Evolutionary conservation across 2,888 invertebrate genomes (phyloP).

Genomic region (Biston betularia): DNA sequence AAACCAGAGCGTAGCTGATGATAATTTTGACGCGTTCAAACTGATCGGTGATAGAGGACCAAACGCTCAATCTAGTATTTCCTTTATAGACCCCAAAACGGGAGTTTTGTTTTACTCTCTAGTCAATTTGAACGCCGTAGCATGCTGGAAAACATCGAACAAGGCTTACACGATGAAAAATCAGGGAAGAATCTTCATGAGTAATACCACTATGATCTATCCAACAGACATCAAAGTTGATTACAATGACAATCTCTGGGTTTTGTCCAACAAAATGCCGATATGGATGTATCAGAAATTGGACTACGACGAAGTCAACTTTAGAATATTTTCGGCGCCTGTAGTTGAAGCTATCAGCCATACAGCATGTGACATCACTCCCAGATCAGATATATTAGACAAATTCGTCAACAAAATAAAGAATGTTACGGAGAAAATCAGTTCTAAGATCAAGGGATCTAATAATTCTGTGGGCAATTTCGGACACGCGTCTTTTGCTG

Average conservation of each 20-base stretch:
- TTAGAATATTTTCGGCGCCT: constrained; percentile 89
- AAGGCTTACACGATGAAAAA: constrained; percentile 89
- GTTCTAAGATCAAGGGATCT: constrained; percentile 36
- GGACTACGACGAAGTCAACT: constrained; percentile 88
- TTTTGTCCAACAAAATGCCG: constrained; percentile 90
- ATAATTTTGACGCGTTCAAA: constrained; percentile 88
- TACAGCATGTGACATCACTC: constrained; percentile 89
- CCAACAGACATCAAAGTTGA: constrained; percentile 93
- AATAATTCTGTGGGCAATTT: constrained; percentile 51
- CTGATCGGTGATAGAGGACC: constrained; percentile 89
- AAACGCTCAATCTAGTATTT: constrained; percentile 90
- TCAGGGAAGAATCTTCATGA: constrained; percentile 90
- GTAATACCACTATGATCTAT: constrained; percentile 90
- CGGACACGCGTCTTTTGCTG: constrained; percentile 54
- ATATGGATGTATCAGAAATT: constrained; percentile 89
- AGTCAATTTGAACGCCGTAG: constrained; percentile 91
- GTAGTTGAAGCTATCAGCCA: constrained; percentile 90
- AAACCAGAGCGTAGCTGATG: constrained; percentile 84
- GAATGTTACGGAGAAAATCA: constrained; percentile 71
- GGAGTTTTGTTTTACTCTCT: constrained; percentile 91
- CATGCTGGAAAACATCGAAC: constrained; percentile 91
- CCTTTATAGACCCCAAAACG: constrained; percentile 89
- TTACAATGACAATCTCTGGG: constrained; percentile 89
- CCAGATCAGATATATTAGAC: constrained; percentile 84
- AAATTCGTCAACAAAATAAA: constrained; percentile 82